Conservation (phyloP, 2,113 vertebrate genomes). For the Pan troglodytes region NHGRI_mPanTro3-v2.1_pri NC_072413.2:103133501-103134000, state of each 20-base stretch:
- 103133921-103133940: background rate
- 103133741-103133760: background rate
- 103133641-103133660: background rate
- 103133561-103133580: background rate
- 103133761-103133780: background rate
- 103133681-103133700: background rate
- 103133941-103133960: background rate
- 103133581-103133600: background rate
- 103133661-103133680: background rate
- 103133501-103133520: background rate
- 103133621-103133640: background rate
- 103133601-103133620: fast-evolving
- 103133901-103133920: background rate
- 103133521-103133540: background rate
- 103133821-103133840: background rate
- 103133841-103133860: background rate
- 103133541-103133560: background rate
- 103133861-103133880: background rate
- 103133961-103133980: background rate
- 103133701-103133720: too few species aligned
- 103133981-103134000: too few species aligned
- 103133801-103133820: background rate
- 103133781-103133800: background rate
- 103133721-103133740: background rate
- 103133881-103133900: background rate